A percentile compares a stretch with the other conserved stretches of the same genome.
These are phyloP conservation scores for Saguinus imperator DNA, from an alignment of 2,113 vertebrate species.

Conservation along the genomic window DNA sequence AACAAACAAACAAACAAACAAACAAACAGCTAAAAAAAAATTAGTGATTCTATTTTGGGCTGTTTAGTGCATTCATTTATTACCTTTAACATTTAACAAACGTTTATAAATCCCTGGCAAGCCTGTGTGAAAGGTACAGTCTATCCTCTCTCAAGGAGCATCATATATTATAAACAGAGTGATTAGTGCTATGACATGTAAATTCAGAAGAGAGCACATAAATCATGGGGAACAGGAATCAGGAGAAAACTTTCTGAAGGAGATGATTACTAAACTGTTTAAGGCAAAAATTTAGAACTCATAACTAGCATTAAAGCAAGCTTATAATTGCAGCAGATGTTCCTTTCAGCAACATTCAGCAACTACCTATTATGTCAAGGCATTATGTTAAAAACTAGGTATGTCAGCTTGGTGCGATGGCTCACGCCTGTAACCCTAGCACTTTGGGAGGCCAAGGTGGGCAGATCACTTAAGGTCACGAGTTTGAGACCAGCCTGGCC, in stretches of 20 bases:
- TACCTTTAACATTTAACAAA: conserved; percentile 56
- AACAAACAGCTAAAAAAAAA: not conserved
- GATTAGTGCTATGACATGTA: not conserved
- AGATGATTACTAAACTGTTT: conserved; percentile 28
- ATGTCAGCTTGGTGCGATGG: not conserved
- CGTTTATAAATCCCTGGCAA: conserved; percentile 43
- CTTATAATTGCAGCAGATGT: not conserved
- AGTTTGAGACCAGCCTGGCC: too few species aligned
- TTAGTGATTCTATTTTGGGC: conserved; percentile 15
- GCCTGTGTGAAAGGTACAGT: not conserved
- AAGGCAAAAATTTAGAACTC: conserved; percentile 42
- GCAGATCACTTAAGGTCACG: too few species aligned
- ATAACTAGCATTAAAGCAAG: conserved; percentile 42
- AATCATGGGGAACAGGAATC: not conserved
- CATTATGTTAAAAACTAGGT: not conserved
- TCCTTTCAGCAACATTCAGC: not conserved
- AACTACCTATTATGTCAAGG: not conserved
- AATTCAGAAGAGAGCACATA: not conserved
- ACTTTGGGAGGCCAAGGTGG: too few species aligned
- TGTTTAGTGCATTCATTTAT: conserved; percentile 54
- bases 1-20: too few species aligned
- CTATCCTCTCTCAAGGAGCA: not conserved
- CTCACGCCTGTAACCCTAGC: not conserved
- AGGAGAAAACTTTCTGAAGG: conserved; percentile 19
- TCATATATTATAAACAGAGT: not conserved